These are phyloP conservation scores for Drosophila subobscura DNA, from an alignment of 1,140 invertebrate species.

Conservation along the genomic window DNA sequence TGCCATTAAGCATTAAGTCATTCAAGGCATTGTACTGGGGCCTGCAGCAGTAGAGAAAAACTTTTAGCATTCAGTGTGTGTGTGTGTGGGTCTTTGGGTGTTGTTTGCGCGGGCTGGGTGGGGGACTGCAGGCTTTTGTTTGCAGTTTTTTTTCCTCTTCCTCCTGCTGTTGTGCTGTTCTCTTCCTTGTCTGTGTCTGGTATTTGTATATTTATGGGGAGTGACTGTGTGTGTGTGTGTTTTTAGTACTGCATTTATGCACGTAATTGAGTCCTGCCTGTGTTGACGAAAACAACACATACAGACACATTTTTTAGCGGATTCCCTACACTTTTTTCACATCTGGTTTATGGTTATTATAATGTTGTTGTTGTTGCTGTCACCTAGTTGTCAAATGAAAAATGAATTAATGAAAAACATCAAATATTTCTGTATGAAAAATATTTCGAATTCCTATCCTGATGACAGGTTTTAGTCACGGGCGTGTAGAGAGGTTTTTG, in stretches of 20 bases:
- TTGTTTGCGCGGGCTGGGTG: too few species aligned
- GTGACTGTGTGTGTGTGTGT: constrained; percentile 10
- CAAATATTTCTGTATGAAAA: too few species aligned
- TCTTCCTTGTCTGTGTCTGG: too few species aligned
- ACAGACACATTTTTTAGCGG: constrained; percentile 5
- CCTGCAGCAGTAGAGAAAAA: constrained; percentile 36
- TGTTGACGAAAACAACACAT: constrained; percentile 13
- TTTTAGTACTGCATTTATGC: constrained; percentile 62
- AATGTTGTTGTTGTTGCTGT: not conserved
- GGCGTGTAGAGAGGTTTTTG: too few species aligned
- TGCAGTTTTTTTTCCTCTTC: constrained; percentile 27
- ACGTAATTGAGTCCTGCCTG: constrained; percentile 64
- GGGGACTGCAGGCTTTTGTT: constrained; percentile 39
- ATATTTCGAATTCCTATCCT: too few species aligned
- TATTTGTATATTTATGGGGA: too few species aligned
- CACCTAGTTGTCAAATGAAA: too few species aligned
- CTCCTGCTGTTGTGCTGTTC: constrained; percentile 5
- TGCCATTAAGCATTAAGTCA: constrained; percentile 79
- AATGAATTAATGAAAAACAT: too few species aligned
- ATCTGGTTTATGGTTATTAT: not conserved
- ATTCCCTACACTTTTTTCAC: not conserved
- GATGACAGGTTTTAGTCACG: too few species aligned
- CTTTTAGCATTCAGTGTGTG: constrained; percentile 32
- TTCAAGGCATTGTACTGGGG: constrained; percentile 11
- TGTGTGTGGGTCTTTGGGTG: constrained; percentile 18